A percentile compares a stretch with the other conserved stretches of the same genome.
Evolutionary conservation across 2,113 vertebrate genomes (phyloP).

Genomic region (Crotalus viridis): DNA sequence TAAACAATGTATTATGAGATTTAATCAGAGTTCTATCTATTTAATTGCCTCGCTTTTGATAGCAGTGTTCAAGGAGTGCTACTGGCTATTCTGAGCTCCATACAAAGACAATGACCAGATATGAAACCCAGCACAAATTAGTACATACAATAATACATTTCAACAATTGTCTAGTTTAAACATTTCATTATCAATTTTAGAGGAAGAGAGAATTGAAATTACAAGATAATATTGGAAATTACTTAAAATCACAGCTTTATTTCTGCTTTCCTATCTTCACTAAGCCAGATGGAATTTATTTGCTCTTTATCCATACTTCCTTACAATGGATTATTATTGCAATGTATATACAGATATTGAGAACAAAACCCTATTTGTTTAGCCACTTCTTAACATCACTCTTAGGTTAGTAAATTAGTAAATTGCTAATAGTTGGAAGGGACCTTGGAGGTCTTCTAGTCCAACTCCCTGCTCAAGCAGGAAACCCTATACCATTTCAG

Average conservation of each 20-base stretch:
- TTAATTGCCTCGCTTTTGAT: not conserved
- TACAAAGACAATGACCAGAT: not conserved
- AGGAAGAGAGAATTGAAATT: not conserved
- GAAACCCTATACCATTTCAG: no score
- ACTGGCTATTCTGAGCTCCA: not conserved
- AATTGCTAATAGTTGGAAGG: no score
- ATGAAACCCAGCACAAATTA: not conserved
- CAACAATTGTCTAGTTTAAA: not conserved
- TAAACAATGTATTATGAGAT: not conserved
- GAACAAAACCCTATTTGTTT: conserved; percentile 14
- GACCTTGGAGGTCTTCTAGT: no score
- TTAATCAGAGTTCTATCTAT: not conserved
- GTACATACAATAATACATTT: not conserved
- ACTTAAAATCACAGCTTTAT: not conserved
- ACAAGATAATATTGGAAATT: not conserved
- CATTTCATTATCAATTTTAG: not conserved
- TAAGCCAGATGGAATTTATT: not conserved
- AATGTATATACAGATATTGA: not conserved
- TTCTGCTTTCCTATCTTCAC: not conserved
- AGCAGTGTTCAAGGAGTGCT: not conserved
- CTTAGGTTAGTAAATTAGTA: no score
- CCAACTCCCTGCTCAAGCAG: no score
- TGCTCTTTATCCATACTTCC: not conserved
- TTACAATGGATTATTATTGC: not conserved
- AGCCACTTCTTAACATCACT: conserved; percentile 3